phyloP scores from a whole-genome alignment of 1,140 invertebrate genomes.

The Periplaneta americana region DNA sequence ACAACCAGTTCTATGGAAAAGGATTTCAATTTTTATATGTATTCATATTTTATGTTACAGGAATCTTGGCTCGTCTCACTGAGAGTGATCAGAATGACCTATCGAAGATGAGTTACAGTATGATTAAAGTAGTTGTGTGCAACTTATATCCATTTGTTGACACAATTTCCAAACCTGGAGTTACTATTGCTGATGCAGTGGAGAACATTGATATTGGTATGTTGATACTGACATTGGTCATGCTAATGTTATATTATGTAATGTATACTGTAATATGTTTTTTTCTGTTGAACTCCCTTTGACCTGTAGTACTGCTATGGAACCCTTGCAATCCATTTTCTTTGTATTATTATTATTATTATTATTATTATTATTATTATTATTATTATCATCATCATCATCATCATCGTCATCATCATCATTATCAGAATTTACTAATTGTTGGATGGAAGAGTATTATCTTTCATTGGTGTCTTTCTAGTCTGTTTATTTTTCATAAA shows the following conservation, averaged over 20 bases:
- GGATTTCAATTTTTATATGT: too few species aligned
- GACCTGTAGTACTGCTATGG: background rate
- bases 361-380: background rate
- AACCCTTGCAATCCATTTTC: too few species aligned
- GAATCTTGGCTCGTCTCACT: constrained; percentile 61
- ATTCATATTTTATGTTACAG: constrained; percentile 36
- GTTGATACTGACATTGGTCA: too few species aligned
- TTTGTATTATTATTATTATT: background rate
- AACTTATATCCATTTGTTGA: constrained; percentile 96
- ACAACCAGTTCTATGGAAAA: too few species aligned
- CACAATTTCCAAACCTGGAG: constrained; percentile 76
- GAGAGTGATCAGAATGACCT: constrained; percentile 80
- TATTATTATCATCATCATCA: too few species aligned
- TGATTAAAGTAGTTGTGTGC: constrained; percentile 82
- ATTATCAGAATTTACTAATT: background rate
- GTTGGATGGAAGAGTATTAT: background rate
- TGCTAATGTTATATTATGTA: too few species aligned
- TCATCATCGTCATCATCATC: too few species aligned
- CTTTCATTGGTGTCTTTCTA: background rate
- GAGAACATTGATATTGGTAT: constrained; percentile 92
- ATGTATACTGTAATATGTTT: too few species aligned
- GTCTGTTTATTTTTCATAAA: background rate
- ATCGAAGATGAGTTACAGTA: constrained; percentile 63
- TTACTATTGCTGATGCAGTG: constrained; percentile 84
- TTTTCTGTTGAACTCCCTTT: background rate